Evolutionary conservation across 2,797 vertebrate species (phyloP).

Genomic region (Orestias chungarensis): DNA sequence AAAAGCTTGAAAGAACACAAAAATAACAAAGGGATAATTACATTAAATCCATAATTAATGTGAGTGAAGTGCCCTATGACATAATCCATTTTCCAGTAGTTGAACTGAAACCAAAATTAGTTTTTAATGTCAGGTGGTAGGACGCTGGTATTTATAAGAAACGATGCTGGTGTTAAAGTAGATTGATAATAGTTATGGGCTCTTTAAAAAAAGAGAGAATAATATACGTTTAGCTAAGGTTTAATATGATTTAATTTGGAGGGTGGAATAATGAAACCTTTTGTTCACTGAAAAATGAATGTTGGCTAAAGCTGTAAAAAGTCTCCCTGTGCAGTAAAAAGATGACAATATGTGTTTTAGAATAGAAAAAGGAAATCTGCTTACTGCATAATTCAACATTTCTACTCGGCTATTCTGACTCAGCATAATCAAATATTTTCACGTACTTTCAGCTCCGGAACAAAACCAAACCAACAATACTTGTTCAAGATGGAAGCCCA

Average conservation of each 20-base stretch:
- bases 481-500: not conserved
- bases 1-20: constrained; percentile 17
- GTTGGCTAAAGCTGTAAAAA: not conserved
- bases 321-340: not conserved
- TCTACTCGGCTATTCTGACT: constrained; percentile 11
- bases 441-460: constrained; percentile 5
- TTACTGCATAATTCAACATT: constrained; percentile 6
- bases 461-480: constrained; percentile 10
- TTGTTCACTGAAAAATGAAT: not conserved
- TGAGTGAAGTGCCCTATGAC: constrained; percentile 11
- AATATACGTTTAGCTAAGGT: not conserved
- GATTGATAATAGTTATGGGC: constrained; percentile 14
- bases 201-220: not conserved
- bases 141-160: constrained; percentile 19
- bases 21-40: constrained; percentile 25
- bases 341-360: constrained; percentile 1
- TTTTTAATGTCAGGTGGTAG: constrained; percentile 14
- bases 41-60: constrained; percentile 22
- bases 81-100: constrained; percentile 29
- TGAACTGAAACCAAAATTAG: constrained; percentile 8
- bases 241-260: constrained; percentile 14
- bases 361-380: not conserved
- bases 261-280: constrained; percentile 2
- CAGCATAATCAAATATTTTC: constrained; percentile 30
- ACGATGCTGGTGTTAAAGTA: constrained; percentile 18